Base-by-base conservation (phyloP, 2,888 invertebrate genomes). In the Pristionchus arcanus region DNA sequence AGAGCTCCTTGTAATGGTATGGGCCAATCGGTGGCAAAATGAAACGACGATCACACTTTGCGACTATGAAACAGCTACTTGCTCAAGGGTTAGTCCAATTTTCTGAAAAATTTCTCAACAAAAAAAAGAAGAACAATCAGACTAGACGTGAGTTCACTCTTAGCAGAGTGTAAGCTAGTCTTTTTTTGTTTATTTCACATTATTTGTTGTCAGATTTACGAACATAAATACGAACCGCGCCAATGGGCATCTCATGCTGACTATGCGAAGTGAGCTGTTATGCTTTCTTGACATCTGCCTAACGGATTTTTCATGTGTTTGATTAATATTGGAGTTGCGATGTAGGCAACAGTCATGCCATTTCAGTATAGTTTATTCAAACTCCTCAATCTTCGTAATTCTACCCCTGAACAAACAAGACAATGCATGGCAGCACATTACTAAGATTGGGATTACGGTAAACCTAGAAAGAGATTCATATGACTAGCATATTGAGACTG, bases 211-310 rank as follows among this genome's bases (percentile, higher is more conserved):
- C 84, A 94, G 94, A 92, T 91, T 81, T 93, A 91, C 87, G 91
- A 91, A 21, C 92, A 94, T 90, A 91, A 91, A 21, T 94, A 94
- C 88, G 91, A 90, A 68, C 90, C 88, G 68, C 90, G 86, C 25
- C 91, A 92, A 87, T 95, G 94, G 93, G 94, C 93, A 0, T 90
- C 92, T 31, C 93, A 94, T 53, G 93, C 93, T 42, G 93, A 93
- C 53, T 91, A 91, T 87, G 68, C 83, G 25, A 88, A 74, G 34
- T 63, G 21, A 37, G 15, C 37, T 21, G 9, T 19, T 37, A 21
- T n/a, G n/a, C 66, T n/a, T 66, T n/a, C 66, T 66, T 66, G n/a
- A n/a, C n/a, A n/a, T n/a, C n/a, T n/a, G 25, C n/a, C 25, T 66
- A 66, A n/a, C n/a, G 66, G 16, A 21, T 59, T 1, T 28, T 68